phyloP scores from a whole-genome alignment of 2,797 vertebrate species.

The Coluber constrictor region DNA sequence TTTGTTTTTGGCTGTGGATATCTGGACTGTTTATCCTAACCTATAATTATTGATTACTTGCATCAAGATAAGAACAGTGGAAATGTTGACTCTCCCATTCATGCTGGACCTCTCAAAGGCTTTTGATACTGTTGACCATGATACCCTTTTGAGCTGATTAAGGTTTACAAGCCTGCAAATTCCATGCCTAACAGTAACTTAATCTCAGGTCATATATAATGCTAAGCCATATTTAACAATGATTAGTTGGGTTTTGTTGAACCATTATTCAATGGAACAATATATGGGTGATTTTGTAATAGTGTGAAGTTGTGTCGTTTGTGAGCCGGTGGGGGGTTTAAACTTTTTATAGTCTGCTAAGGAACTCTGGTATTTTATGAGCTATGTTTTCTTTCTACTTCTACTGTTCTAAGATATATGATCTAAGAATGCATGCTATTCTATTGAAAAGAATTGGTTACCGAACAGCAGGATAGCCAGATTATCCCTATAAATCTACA shows the following conservation, averaged over 20 bases:
- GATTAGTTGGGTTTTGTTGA: background rate
- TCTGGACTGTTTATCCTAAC: background rate
- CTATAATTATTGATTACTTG: background rate
- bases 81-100: background rate
- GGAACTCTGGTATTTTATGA: conserved; percentile 33
- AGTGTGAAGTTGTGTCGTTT: background rate
- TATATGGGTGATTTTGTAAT: background rate
- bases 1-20: background rate
- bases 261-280: background rate
- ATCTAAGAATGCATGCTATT: conserved; percentile 1
- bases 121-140: background rate
- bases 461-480: conserved; percentile 26
- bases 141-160: background rate
- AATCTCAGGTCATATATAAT: background rate
- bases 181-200: background rate
- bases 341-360: background rate
- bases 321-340: background rate
- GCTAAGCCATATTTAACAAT: background rate
- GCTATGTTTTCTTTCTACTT: conserved; percentile 5
- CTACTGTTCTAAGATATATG: conserved; percentile 20
- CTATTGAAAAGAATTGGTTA: background rate
- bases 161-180: background rate
- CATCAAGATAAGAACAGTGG: background rate
- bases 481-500: background rate
- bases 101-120: background rate